A percentile compares a stretch with the other conserved stretches of the same genome.
Evolutionary conservation across 2,888 invertebrate species (phyloP).

Genomic region (Zeuzera pyrina): DNA sequence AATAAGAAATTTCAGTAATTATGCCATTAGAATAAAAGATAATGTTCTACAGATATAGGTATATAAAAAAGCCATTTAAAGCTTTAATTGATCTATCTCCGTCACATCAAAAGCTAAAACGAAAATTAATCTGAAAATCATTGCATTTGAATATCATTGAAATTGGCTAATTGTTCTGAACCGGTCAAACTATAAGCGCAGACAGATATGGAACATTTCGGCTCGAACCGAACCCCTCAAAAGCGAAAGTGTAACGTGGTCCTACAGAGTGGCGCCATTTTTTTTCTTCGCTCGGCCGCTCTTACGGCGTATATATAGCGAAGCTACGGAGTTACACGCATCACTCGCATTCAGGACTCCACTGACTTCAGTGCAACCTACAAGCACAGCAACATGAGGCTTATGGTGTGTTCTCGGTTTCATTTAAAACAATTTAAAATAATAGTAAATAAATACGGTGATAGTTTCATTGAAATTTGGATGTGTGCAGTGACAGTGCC

Average conservation of each 20-base stretch:
- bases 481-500: constrained; percentile 6
- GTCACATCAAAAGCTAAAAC: too few species aligned
- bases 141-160: too few species aligned
- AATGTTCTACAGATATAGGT: too few species aligned
- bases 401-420: constrained; percentile 59
- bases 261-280: constrained; percentile 57
- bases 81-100: too few species aligned
- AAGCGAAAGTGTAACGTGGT: constrained; percentile 71
- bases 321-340: constrained; percentile 53
- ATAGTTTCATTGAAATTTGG: constrained; percentile 1
- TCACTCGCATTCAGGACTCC: constrained; percentile 72
- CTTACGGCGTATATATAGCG: constrained; percentile 67
- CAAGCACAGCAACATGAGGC: constrained; percentile 69
- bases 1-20: too few species aligned
- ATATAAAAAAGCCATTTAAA: too few species aligned
- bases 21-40: too few species aligned
- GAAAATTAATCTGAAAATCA: too few species aligned
- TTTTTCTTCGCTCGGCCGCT: constrained; percentile 66
- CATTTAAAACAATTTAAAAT: constrained; percentile 17
- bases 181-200: constrained; percentile 4
- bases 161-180: too few species aligned
- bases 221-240: constrained; percentile 49
- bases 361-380: constrained; percentile 71
- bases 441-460: too few species aligned
- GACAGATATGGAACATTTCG: constrained; percentile 53